A percentile compares a stretch with the other conserved stretches of the same genome.
These are phyloP conservation scores for Isotomurus palustris DNA, from an alignment of 2,888 invertebrate species.

Conservation along the genomic window DNA sequence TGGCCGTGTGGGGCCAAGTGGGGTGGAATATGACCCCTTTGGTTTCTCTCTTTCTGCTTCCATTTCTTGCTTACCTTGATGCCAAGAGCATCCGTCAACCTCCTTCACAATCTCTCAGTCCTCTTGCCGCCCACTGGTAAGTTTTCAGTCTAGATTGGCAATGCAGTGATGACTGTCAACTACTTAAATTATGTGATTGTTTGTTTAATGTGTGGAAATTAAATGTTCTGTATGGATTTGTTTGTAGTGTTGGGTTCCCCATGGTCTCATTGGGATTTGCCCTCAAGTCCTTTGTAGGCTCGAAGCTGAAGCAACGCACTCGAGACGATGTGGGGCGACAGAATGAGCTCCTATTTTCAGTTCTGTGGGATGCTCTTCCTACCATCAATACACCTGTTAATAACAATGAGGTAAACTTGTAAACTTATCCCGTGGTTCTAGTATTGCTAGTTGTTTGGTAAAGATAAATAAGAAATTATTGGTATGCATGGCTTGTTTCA, in stretches of 20 bases:
- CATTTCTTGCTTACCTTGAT: conserved; percentile 45
- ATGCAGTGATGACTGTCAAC: background rate
- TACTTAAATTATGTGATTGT: background rate
- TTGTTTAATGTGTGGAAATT: background rate
- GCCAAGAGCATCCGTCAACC: conserved; percentile 45
- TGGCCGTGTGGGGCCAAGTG: conserved; percentile 45
- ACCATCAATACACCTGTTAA: conserved; percentile 43
- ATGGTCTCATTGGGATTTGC: conserved; percentile 47
- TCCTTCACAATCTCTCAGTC: conserved; percentile 45
- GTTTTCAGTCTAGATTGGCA: background rate
- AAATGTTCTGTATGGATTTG: background rate
- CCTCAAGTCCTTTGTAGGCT: conserved; percentile 45
- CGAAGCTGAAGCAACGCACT: conserved; percentile 45
- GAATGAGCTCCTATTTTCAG: conserved; percentile 41
- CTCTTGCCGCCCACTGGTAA: conserved; percentile 46
- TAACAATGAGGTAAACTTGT: conserved; percentile 45
- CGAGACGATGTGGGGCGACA: conserved; percentile 45
- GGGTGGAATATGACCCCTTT: conserved; percentile 44
- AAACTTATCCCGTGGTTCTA: no score
- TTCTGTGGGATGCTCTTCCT: conserved; percentile 46
- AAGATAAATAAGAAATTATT: no score
- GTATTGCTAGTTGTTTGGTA: no score
- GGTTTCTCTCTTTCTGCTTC: conserved; percentile 45
- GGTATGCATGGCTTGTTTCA: conserved; percentile 11
- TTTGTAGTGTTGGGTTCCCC: conserved; percentile 44